phyloP scores from a whole-genome alignment of 2,797 vertebrate genomes.

The Oreonectes daqikongensis region DNA sequence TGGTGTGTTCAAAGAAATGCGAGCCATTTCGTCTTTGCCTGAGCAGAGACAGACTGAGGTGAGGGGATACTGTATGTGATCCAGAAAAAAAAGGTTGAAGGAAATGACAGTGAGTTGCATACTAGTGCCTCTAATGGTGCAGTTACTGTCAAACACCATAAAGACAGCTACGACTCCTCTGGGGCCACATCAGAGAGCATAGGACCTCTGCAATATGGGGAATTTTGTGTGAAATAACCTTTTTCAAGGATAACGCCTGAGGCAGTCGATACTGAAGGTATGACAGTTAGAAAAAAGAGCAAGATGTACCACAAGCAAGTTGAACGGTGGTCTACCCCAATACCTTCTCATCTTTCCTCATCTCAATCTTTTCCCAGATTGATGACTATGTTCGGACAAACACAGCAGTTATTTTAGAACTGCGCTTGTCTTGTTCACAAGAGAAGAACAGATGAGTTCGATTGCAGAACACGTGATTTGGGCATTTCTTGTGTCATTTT shows the following conservation, averaged over 20 bases:
- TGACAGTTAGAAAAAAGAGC: conserved; percentile 64
- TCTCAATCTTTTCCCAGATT: too few relatives aligned
- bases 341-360: too few relatives aligned
- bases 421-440: conserved; percentile 69
- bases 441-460: conserved; percentile 68
- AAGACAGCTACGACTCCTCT: conserved; percentile 44
- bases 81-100: conserved; percentile 28
- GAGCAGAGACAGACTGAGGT: conserved; percentile 21
- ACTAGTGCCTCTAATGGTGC: conserved; percentile 34
- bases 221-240: conserved; percentile 76
- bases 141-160: conserved; percentile 48
- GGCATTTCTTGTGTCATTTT: conserved; percentile 70
- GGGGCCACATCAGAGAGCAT: conserved; percentile 59
- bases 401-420: conserved; percentile 65
- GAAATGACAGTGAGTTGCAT: conserved; percentile 26
- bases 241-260: conserved; percentile 72
- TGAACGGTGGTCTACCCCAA: conserved; percentile 30
- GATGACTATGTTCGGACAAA: conserved; percentile 22
- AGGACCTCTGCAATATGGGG: conserved; percentile 49
- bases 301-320: conserved; percentile 38
- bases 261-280: conserved; percentile 74
- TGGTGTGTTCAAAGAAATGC: not conserved
- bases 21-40: not conserved
- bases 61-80: not conserved
- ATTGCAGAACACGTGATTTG: conserved; percentile 66